Base-by-base conservation (phyloP, 1,140 invertebrate species). In the Diachasma alloeum region DNA sequence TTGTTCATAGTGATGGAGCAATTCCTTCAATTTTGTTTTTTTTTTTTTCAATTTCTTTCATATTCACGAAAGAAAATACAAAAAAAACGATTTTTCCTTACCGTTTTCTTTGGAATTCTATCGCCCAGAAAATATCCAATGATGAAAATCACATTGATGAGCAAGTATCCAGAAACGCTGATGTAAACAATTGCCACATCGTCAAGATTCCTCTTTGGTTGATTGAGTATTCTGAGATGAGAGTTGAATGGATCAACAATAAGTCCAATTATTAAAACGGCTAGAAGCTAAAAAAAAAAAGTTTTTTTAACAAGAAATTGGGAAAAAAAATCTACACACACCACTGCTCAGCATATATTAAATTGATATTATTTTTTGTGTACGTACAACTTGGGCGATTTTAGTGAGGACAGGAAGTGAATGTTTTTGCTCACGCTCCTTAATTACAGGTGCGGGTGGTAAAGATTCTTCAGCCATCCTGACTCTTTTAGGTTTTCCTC, bases 121-220 rank as follows among this genome's bases (percentile, higher is more conserved):
- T 94, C 93, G 0, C 92, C 92, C 8, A 93, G 81, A 36, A 91
- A 80, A 66, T 92, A 89, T 2, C 91, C 90, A 36, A 93, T 85
- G 63, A 94, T 88, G 42, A 94, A 87, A 1, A 94, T 85, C 0
- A 89, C 82, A 74, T 93, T 93, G 81, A 94, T 92, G 71, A 94
- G 88, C 73, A 94, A 91, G 81, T 91, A 93, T 63, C 92, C 91
- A 11, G 86, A 89, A 69, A 91, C 88, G 2, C 91, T 87, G 24
- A 91, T 89, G 81, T 92, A 92, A 79, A 92, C 91, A 9, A 93
- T 83, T 4, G 90, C 91, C 0, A 91, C 87, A 77, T 92, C 90
- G 80, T 91, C 88, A 37, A 92, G 85, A 67, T 90, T 91, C 24
- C 85, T 88, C 76, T 88, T 79, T 74, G 86, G 79, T 48, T 84